These are phyloP conservation scores for Panagrolaimus sp. DNA, from an alignment of 1,140 invertebrate species.

Conservation along the genomic window DNA sequence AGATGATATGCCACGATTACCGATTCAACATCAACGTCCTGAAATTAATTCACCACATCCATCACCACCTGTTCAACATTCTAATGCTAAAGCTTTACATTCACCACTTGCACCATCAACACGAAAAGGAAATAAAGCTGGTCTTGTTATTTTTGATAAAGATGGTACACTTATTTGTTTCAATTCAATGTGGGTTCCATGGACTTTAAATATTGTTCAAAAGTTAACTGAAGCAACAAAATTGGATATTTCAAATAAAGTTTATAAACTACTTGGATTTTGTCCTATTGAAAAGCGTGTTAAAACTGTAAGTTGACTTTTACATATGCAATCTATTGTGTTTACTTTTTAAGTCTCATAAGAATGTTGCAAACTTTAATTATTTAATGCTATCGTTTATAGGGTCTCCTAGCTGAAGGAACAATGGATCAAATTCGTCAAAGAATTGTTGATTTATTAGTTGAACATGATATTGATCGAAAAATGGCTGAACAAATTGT, in stretches of 20 bases:
- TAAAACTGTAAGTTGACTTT: too few species aligned
- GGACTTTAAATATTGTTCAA: conserved; percentile 57
- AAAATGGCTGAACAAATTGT: conserved; percentile 44
- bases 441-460: conserved; percentile 56
- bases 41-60: neutral
- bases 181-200: conserved; percentile 62
- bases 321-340: too few species aligned
- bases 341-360: too few species aligned
- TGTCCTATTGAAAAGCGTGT: conserved; percentile 57
- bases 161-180: conserved; percentile 63
- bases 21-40: neutral
- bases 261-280: conserved; percentile 60
- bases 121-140: conserved; percentile 4
- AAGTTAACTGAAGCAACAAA: conserved; percentile 49
- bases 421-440: conserved; percentile 59
- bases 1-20: neutral
- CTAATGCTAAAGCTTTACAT: neutral
- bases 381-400: too few species aligned
- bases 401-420: conserved; percentile 61
- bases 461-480: conserved; percentile 55
- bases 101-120: neutral
- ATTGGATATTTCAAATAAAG: conserved; percentile 47
- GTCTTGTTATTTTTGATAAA: conserved; percentile 63
- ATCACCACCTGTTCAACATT: neutral
- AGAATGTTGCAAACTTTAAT: too few species aligned